Percentiles rank a stretch among this genome's conserved stretches.
Conservation (phyloP, 2,888 invertebrate species). For the Apocheima hispidaria region DNA sequence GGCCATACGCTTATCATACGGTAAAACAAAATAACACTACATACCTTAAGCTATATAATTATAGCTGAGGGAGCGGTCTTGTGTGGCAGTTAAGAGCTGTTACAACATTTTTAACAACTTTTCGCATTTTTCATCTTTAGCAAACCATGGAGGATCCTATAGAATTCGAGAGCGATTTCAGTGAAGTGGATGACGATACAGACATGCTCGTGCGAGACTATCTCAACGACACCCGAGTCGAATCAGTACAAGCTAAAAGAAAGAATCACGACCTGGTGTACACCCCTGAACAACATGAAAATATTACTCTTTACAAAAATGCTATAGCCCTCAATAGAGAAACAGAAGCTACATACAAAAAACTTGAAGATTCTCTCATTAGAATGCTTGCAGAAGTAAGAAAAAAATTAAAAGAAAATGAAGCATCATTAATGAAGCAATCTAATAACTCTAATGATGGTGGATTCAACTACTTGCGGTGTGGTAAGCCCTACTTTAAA, state of each 20-base stretch:
- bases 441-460: slow-evolving; percentile 27
- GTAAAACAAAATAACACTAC: too few species aligned
- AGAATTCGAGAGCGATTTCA: slow-evolving; percentile 4
- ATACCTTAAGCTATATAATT: too few species aligned
- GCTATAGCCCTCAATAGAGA: slow-evolving; percentile 71
- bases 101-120: not conserved
- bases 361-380: slow-evolving; percentile 64
- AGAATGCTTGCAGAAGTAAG: slow-evolving; percentile 67
- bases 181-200: slow-evolving; percentile 16
- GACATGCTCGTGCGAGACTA: slow-evolving; percentile 9
- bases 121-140: not conserved
- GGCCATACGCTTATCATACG: too few species aligned
- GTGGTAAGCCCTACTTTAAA: slow-evolving; percentile 89
- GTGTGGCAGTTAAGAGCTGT: too few species aligned
- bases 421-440: slow-evolving; percentile 24
- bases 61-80: too few species aligned
- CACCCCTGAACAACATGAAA: slow-evolving; percentile 1
- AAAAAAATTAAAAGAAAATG: slow-evolving; percentile 56
- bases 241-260: slow-evolving; percentile 8
- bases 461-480: slow-evolving; percentile 64
- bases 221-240: slow-evolving; percentile 1
- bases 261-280: not conserved
- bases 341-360: slow-evolving; percentile 63
- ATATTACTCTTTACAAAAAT: slow-evolving; percentile 55
- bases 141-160: not conserved